Percentiles rank a stretch among this genome's conserved stretches.
phyloP scores from a whole-genome alignment of 2,113 vertebrate species.

The Trachemys scripta region DNA sequence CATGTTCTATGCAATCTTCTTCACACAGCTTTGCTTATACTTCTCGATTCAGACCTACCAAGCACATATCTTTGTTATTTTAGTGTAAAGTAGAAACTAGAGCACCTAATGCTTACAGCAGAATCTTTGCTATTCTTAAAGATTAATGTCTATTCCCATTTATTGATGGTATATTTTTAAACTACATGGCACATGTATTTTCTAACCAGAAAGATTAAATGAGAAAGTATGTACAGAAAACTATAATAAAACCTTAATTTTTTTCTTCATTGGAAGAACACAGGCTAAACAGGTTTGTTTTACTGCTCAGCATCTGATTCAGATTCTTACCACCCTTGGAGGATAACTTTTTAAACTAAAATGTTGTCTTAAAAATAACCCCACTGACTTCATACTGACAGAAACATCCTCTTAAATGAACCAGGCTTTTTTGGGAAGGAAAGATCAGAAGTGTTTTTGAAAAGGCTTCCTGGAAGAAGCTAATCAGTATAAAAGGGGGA shows the following conservation, averaged over 20 bases:
- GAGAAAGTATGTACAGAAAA: neutral
- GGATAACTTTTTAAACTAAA: neutral
- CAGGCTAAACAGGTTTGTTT: neutral
- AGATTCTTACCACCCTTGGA: neutral
- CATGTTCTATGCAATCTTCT: neutral
- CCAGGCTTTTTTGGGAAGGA: slow-evolving; percentile 47
- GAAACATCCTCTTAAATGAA: slow-evolving; percentile 35
- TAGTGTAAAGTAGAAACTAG: fast-evolving
- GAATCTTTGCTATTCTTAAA: neutral
- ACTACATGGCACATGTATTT: neutral
- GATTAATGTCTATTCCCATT: neutral
- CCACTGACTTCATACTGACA: slow-evolving; percentile 27
- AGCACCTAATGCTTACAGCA: neutral
- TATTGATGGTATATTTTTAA: neutral
- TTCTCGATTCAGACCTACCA: neutral
- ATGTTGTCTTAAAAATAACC: slow-evolving; percentile 4
- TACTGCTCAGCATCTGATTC: neutral
- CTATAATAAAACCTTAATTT: neutral
- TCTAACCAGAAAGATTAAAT: neutral
- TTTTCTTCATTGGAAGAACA: neutral
- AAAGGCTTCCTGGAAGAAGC: slow-evolving; percentile 33
- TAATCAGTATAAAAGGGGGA: slow-evolving; percentile 47
- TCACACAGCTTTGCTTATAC: neutral
- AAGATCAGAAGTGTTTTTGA: neutral
- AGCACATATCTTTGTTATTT: neutral